Evolutionary conservation across 2,797 vertebrate genomes (phyloP).

Genomic region (Psittacula echo): DNA sequence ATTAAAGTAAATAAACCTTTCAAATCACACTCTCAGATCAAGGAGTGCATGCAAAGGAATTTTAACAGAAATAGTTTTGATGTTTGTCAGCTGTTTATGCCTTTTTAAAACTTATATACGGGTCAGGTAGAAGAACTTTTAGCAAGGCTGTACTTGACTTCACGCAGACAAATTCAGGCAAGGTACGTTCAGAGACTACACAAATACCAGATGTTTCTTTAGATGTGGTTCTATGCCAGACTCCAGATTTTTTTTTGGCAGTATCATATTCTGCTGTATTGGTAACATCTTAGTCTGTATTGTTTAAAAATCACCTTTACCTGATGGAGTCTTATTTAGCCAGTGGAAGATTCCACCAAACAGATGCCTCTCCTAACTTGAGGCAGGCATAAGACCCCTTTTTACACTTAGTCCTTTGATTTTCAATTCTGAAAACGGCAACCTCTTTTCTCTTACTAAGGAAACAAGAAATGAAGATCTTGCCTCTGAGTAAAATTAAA

Average conservation of each 20-base stretch:
- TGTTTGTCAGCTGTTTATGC: neutral
- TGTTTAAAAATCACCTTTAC: neutral
- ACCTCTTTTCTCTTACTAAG: neutral
- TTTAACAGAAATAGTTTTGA: neutral
- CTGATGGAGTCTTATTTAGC: neutral
- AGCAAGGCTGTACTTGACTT: neutral
- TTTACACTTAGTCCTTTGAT: neutral
- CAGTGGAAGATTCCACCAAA: neutral
- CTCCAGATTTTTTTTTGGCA: neutral
- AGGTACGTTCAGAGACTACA: neutral
- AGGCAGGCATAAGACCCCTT: neutral
- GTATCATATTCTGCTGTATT: neutral
- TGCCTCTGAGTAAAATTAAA: neutral
- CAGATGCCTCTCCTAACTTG: neutral
- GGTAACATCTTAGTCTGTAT: neutral
- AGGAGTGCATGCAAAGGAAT: neutral
- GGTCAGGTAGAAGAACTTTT: neutral
- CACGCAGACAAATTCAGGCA: neutral
- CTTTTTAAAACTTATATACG: neutral
- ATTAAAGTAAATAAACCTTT: neutral
- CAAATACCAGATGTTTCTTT: neutral
- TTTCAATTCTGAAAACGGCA: neutral
- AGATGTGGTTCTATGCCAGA: neutral
- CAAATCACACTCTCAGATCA: neutral
- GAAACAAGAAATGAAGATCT: neutral